Percentiles rank a stretch among this genome's conserved stretches.
Conservation (phyloP, 2,113 vertebrate genomes). For the Electrona antarctica region DNA sequence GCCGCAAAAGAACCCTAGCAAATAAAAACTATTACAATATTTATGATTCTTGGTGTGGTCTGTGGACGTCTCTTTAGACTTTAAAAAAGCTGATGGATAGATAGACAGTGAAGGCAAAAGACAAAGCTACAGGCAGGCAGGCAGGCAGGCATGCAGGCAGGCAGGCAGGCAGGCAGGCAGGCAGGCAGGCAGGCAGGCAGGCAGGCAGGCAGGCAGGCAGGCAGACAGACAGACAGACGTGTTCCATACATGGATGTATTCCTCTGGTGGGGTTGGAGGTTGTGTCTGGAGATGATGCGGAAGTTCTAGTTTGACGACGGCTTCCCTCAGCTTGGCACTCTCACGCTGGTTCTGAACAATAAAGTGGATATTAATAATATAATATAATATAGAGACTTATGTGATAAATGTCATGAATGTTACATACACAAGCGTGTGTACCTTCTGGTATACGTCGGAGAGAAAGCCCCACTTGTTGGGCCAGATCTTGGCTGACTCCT, state of each 20-base stretch:
- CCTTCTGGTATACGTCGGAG: slow-evolving; percentile 61
- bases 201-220: neutral
- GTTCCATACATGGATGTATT: slow-evolving; percentile 44
- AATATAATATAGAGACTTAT: too few species aligned
- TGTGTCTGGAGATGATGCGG: slow-evolving; percentile 19
- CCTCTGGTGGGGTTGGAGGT: slow-evolving; percentile 39
- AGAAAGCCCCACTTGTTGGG: slow-evolving; percentile 71
- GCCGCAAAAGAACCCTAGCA: too few species aligned
- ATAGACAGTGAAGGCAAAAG: too few species aligned
- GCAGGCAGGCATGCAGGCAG: too few species aligned
- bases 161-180: neutral
- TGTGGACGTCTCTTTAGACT: too few species aligned
- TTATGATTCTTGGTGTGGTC: too few species aligned
- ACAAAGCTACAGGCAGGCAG: too few species aligned
- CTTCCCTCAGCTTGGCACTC: slow-evolving; percentile 41
- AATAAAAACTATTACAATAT: too few species aligned
- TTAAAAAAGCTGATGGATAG: too few species aligned
- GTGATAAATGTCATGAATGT: too few species aligned
- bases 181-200: neutral
- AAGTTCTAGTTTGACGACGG: neutral
- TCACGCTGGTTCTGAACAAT: slow-evolving; percentile 53
- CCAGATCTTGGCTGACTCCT: slow-evolving; percentile 55
- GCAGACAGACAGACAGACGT: neutral
- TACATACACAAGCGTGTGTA: slow-evolving; percentile 14
- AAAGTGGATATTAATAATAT: too few species aligned